Evolutionary conservation across 2,888 invertebrate species (phyloP), one percentile per base, ranked within the genome.

Genomic region (Callyntrura guangdongensis): DNA sequence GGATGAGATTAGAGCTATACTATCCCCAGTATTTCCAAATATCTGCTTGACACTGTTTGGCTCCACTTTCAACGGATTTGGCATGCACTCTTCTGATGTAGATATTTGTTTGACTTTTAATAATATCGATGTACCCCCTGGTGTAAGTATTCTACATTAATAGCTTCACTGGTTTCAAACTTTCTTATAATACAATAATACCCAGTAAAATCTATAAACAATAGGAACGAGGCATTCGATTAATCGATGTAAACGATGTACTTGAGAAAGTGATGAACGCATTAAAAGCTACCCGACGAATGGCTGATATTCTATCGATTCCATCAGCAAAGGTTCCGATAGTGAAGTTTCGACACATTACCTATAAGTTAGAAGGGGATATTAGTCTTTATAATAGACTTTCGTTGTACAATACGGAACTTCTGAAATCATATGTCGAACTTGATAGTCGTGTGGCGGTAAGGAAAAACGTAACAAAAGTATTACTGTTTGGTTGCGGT

Each of bases 241-340:
- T 49, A 45, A 74, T 92, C 56, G 90, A 92, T 45, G 86, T 90
- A 9, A 88, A 86, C 8, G 74, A 90, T 14, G 89, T 92, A 3
- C 67, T 94, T 12, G 90, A 91, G n/a, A 89, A 86, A 14, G 90
- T 93, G 36, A 92, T 91, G 1, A 90, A 88, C n/a, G 47, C 85
- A 67, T 81, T 94, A 59, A 94, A 93, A 72, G 69, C 69, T 12
- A 69, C 82, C 14, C 84, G 90, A 1, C 86, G 85, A 82, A 84
- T 93, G 83, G 88, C 82, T 45, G 93, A 94, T 20, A 88, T 94
- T 36, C 67, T 95, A 79, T 94, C 96, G 6, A 96, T 96, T 77
- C 95, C 95, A 5, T 95, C 95, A 17, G 96, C 96, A 45, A 96
- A 96, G 94, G 96, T 96, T 27, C 96, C 96, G 4, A 96, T 96